Conservation (phyloP, 1,140 invertebrate species). For the Brachionus angularis region DNA sequence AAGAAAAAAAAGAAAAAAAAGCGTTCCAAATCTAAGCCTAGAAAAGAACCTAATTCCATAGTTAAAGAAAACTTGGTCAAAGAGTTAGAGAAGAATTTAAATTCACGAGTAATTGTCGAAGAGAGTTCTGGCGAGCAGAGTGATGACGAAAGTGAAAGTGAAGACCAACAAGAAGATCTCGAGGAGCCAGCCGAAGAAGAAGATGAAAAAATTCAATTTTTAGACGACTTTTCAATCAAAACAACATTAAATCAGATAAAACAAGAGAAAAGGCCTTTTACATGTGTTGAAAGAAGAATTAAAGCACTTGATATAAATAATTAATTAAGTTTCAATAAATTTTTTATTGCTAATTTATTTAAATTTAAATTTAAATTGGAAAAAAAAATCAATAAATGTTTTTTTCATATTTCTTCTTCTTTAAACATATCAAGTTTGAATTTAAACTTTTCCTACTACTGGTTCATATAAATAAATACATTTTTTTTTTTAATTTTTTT, state of each 20-base stretch:
- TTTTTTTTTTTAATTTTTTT: no score
- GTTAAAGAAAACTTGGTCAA: not conserved
- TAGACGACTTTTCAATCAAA: conserved; percentile 9
- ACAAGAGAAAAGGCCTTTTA: not conserved
- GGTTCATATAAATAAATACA: no score
- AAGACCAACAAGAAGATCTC: not conserved
- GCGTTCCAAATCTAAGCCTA: not conserved
- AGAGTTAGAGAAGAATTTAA: not conserved
- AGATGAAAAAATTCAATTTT: not conserved
- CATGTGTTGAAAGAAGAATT: no score
- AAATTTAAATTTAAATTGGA: no score
- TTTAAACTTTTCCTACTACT: no score
- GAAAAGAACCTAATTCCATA: not conserved
- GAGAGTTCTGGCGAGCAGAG: not conserved
- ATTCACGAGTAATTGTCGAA: not conserved
- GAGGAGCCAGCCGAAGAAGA: conserved; percentile 23
- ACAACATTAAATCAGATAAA: not conserved
- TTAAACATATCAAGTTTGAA: no score
- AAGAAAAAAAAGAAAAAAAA: conserved; percentile 31
- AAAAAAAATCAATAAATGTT: no score
- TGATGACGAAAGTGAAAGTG: not conserved
- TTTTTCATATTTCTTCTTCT: no score
- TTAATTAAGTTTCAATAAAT: no score
- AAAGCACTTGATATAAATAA: no score
- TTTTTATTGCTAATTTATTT: no score